Base-by-base conservation (phyloP, 2,797 vertebrate species). In the Melanogrammus aeglefinus region DNA sequence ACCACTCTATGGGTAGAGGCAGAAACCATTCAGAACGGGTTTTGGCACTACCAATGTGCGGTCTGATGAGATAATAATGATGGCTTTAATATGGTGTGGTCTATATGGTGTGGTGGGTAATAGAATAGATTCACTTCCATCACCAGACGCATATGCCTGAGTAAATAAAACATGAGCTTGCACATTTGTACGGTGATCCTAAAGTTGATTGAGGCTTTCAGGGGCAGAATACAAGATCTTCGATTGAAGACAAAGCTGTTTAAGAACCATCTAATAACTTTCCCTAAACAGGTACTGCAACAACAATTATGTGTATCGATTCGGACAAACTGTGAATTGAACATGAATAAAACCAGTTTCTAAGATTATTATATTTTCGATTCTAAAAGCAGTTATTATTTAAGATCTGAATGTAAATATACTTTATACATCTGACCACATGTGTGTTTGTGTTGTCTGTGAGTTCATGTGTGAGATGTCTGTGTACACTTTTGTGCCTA, bases 381-480 rank as follows among this genome's bases (percentile, higher is more conserved):
- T 66, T 63, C n/a, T 24, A n/a, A 63, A 7, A 24, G 57, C 57
- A 63, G 14, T 51, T 63, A 57, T 57, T 57, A 57, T 57, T 57
- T 57, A 14, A 57, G 57, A 66, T 66, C 63, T 69, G 8, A 27
- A 69, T 69, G 3, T 27, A 27, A 13, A 66, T 12, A 69, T 27
- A 24, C n/a, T 12, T 9, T 2, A 69, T 27, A 76, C 18, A 33
- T 78, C 72, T 76, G 18, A 66, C 2, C 79, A 44, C 77, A 16
- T 78, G 47, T 57, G 41, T 81, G 24, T 79, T 51, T 81, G 27
- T 76, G 1, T 76, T 29, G 2, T 79, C 51, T 69, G 51, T 80
- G 24, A 77, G 51, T 79, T 21, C 74, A 1, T 77, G 35, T 41
- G 21, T 24, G 8, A 12, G 63, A 16, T 69, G n/a, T 69, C n/a